Base-by-base conservation (phyloP, 2,888 invertebrate species). In the Drosophila suboccidentalis region DNA sequence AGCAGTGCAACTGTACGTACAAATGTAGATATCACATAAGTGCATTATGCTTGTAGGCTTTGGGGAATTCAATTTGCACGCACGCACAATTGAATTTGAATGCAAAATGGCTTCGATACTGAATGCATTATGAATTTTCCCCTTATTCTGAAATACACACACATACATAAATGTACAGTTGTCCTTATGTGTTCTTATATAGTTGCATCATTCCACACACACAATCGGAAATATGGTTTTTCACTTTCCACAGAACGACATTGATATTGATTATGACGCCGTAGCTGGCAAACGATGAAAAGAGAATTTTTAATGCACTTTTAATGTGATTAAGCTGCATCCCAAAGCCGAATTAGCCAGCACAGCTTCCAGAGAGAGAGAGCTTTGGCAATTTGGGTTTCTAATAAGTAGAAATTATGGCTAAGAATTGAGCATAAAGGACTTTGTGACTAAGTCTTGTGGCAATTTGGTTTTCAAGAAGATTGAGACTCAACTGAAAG, bases 51-150 rank as follows among this genome's bases (percentile, higher is more conserved):
- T 87, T 72, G 80, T 83, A 80, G 83, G 87, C 81, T 64, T 74
- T 87, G 80, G 90, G 82, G 87, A 90, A 91, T 91, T 91, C 82
- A 91, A 91, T 91, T 91, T 91, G 83, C 91, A 91, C 91, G 88
- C 88, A 90, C 80, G 73, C 81, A 85, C 87, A 90, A 91, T 90
- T 91, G 90, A 91, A 91, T 89, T 89, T 89, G 82, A 91, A 91
- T 91, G 78, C 81, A 75, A 75, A 84, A 75, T 84, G 71, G 77
- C 79, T 71, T 71, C 77, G 77, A 75, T 79, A 82, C 72, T 71
- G 82, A 83, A 83, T 86, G 77, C 81, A 86, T 88, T 86, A 87
- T 86, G 82, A 78, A 88, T 87, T 82, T 67, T 44, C 8, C 29
- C 41, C 60, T 54, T 47, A 65, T 46, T 36, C 66, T 55, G 39